Base-by-base conservation (phyloP, 2,113 vertebrate species). In the Lanius collurio region DNA sequence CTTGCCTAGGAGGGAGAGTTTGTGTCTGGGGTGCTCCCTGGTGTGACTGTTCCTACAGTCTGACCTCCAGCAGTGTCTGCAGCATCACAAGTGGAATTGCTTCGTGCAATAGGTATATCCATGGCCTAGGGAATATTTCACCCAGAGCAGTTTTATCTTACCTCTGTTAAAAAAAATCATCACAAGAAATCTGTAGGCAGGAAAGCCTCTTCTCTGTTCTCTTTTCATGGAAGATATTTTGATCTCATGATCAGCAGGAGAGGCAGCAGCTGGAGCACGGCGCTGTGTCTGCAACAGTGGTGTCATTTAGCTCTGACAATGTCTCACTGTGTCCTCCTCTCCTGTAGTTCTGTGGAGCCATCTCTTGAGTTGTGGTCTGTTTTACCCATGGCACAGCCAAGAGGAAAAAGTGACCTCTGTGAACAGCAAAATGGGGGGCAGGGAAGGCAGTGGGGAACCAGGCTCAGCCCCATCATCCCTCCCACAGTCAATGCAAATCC, bases 401-500 rank as follows among this genome's bases (percentile, higher is more conserved):
- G 50, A 83, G 52, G 13, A 55, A 79, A 27, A 86, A 88, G 44
- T 78, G 42, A 77, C 56, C 64, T 88, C 68, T 90, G 31, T 84
- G 71, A 90, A 35, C 39, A 71, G 76, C 10, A 44, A 7, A 60
- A 44, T 47, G 26, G 33, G n/a, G 26, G 39, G 33, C 31, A 62
- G 37, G 60, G 39, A 73, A 20, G 41, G 41, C 39, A 77, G 33
- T 28, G 62, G n/a, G 73, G 41, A 73, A 3, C 31, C 7, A 52
- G 67, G 13, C 84, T 95, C 55, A 70, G 35, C 39, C 42, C 13
- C 9, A 1, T 64, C 49, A 44, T 64, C n/a, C n/a, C 11, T 83
- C 13, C 67, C 65, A 0, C 0, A 44, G 55, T 9, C 0, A 0
- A n/a, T 53, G 55, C 59, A 65, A 70, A 70, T 71, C 33, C 56